Evolutionary conservation across 2,797 vertebrate species (phyloP).

Genomic region (Gymnothorax reevesii): DNA sequence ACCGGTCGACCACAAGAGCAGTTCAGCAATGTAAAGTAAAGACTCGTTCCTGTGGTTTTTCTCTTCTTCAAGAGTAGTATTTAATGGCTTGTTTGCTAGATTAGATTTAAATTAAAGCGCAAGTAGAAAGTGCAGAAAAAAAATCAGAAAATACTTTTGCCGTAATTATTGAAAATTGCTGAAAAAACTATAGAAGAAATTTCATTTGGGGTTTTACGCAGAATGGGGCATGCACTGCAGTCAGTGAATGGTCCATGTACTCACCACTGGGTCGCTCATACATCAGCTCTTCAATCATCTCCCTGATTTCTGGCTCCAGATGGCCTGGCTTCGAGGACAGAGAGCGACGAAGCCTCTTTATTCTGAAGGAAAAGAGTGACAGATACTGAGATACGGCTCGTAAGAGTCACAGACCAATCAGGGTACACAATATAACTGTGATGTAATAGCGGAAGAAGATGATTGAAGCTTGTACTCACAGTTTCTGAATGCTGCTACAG

Average conservation of each 20-base stretch:
- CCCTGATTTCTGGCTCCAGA: background rate
- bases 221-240: background rate
- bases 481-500: background rate
- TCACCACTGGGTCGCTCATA: background rate
- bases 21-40: no score
- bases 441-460: background rate
- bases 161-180: background rate
- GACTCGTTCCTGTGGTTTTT: no score
- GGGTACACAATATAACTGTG: background rate
- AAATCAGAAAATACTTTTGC: no score
- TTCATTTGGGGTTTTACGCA: background rate
- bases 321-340: background rate
- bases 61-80: no score
- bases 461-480: background rate
- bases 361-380: background rate
- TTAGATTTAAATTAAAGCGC: no score
- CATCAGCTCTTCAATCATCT: background rate
- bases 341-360: background rate
- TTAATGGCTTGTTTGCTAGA: no score
- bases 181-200: background rate
- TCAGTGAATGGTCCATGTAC: background rate
- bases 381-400: background rate
- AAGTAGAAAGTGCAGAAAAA: no score
- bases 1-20: no score
- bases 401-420: background rate